Evolutionary conservation across 2,797 vertebrate genomes (phyloP).

Genomic region (Allobates femoralis): DNA sequence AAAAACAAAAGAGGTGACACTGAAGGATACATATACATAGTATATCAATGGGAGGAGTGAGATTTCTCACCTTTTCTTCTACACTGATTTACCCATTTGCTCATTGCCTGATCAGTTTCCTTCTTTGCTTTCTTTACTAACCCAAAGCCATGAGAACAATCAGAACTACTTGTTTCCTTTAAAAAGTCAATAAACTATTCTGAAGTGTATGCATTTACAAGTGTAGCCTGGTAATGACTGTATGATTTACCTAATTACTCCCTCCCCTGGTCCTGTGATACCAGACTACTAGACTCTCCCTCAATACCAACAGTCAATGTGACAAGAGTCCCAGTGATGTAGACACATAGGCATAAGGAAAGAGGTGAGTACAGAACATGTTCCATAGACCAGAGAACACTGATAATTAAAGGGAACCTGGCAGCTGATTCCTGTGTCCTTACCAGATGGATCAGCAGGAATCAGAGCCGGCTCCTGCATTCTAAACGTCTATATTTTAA

Average conservation of each 20-base stretch:
- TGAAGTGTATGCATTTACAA: neutral
- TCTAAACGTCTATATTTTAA: no score
- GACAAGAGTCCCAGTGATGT: neutral
- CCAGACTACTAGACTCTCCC: neutral
- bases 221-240: neutral
- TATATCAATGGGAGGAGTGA: neutral
- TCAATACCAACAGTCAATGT: neutral
- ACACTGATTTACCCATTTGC: neutral
- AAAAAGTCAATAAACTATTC: no score
- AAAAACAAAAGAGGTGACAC: neutral
- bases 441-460: no score
- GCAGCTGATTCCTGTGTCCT: no score
- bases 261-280: neutral
- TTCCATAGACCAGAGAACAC: no score
- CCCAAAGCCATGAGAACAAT: neutral
- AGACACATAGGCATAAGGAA: neutral
- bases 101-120: neutral
- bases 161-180: neutral
- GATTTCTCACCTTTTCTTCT: neutral
- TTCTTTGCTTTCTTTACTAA: neutral
- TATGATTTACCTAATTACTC: neutral
- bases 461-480: no score
- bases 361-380: neutral
- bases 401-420: no score
- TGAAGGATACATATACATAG: neutral